Percentiles rank a stretch among this genome's conserved stretches.
phyloP scores from a whole-genome alignment of 2,797 vertebrate species.

The Chrysolophus pictus region DNA sequence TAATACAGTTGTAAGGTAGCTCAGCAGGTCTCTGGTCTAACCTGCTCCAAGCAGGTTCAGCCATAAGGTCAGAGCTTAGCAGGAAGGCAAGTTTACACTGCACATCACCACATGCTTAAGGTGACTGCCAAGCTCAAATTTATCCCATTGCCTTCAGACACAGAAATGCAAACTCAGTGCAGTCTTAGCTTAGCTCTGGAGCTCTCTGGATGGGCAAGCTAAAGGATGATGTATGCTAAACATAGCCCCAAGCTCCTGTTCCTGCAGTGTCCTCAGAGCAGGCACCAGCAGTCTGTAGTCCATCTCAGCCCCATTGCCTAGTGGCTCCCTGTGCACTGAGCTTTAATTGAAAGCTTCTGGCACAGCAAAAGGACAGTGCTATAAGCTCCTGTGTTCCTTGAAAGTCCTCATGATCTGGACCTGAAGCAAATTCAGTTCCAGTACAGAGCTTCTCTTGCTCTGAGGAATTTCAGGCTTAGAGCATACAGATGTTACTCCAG shows the following conservation, averaged over 20 bases:
- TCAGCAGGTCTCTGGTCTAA: neutral
- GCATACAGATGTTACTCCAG: neutral
- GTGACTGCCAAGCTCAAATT: neutral
- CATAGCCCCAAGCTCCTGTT: neutral
- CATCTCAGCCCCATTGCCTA: neutral
- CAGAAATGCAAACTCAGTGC: neutral
- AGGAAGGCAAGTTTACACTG: neutral
- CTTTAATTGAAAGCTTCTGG: neutral
- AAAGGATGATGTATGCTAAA: neutral
- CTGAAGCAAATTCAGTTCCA: neutral
- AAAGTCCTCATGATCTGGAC: neutral
- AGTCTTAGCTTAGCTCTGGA: neutral
- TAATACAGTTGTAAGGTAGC: neutral
- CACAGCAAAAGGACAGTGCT: neutral
- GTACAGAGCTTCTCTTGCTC: neutral
- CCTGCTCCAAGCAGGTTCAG: neutral
- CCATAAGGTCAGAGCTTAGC: neutral
- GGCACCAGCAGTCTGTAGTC: neutral
- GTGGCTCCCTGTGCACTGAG: neutral
- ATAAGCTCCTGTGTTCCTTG: neutral
- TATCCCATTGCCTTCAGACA: neutral
- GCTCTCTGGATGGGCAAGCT: neutral
- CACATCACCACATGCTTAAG: neutral
- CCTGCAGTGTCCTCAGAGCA: neutral
- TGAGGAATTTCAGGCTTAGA: neutral